Evolutionary conservation across 2,797 vertebrate species (phyloP).

Genomic region (Lithobates sylvaticus): DNA sequence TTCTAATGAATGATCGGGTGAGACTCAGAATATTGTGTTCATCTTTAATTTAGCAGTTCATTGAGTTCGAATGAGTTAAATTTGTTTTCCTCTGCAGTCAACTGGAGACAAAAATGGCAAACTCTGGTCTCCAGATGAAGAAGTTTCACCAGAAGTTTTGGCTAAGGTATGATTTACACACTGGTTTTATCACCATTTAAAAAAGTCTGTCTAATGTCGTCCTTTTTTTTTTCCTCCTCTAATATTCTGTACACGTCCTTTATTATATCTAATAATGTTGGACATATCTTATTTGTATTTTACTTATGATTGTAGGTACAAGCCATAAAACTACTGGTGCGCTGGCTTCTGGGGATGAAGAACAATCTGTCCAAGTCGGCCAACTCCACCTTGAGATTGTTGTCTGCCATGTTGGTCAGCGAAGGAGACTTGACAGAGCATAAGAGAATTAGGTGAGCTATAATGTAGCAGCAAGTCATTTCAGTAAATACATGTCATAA

Average conservation of each 20-base stretch:
- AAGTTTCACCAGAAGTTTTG: constrained; percentile 96
- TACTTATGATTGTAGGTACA: constrained; percentile 83
- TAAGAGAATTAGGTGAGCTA: constrained; percentile 94
- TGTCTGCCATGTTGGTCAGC: constrained; percentile 97
- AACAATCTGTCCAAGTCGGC: constrained; percentile 98
- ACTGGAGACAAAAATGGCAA: constrained; percentile 98
- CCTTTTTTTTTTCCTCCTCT: too few species aligned
- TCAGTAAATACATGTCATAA: too few species aligned
- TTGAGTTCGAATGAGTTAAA: neutral
- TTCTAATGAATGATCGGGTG: constrained; percentile 98
- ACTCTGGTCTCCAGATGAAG: constrained; percentile 96
- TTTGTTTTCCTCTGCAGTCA: constrained; percentile 77
- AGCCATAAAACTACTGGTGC: constrained; percentile 96
- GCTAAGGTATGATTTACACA: constrained; percentile 77
- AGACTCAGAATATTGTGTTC: constrained; percentile 60
- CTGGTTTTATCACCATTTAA: neutral
- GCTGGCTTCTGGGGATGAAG: constrained; percentile 98
- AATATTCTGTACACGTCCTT: neutral
- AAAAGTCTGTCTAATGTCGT: neutral
- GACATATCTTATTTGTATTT: neutral
- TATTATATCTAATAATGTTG: neutral
- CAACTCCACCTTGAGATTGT: constrained; percentile 94
- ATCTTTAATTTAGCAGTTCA: neutral
- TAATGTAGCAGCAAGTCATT: too few species aligned
- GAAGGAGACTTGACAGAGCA: constrained; percentile 98